These are phyloP conservation scores for Microcebus murinus DNA, from an alignment of 2,113 vertebrate genomes.

Conservation along the genomic window DNA sequence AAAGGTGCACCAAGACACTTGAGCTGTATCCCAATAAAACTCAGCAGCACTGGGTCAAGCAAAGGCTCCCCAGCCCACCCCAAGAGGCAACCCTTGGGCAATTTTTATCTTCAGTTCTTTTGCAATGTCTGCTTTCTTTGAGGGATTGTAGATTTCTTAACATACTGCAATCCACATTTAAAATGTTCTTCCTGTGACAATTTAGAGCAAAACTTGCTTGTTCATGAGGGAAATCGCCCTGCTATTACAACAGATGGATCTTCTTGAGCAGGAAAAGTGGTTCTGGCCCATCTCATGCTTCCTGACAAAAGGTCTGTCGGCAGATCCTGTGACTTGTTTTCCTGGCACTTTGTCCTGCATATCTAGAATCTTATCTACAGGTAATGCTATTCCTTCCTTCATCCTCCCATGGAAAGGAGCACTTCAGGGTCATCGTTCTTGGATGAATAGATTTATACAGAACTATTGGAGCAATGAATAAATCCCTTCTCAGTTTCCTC, in stretches of 20 bases:
- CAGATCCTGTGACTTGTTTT: background rate
- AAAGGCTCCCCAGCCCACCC: accelerated
- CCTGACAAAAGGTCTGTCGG: background rate
- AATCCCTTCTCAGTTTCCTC: background rate
- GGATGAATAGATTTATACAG: background rate
- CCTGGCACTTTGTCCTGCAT: background rate
- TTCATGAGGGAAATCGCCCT: background rate
- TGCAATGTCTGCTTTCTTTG: background rate
- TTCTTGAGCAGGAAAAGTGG: background rate
- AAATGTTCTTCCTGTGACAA: conserved; percentile 43
- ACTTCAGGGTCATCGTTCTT: background rate
- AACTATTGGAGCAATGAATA: background rate
- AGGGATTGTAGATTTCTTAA: conserved; percentile 28
- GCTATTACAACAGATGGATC: background rate
- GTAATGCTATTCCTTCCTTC: background rate
- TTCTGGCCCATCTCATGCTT: background rate
- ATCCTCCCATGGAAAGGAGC: background rate
- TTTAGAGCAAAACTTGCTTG: background rate
- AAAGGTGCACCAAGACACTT: background rate
- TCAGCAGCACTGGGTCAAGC: background rate
- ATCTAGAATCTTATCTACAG: background rate
- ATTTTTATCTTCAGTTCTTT: background rate
- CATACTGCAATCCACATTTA: background rate
- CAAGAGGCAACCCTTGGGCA: background rate
- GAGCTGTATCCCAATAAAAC: background rate